A percentile compares a stretch with the other conserved stretches of the same genome.
These are phyloP conservation scores for Oegoconia quadripuncta DNA, from an alignment of 2,888 invertebrate species.

Conservation along the genomic window DNA sequence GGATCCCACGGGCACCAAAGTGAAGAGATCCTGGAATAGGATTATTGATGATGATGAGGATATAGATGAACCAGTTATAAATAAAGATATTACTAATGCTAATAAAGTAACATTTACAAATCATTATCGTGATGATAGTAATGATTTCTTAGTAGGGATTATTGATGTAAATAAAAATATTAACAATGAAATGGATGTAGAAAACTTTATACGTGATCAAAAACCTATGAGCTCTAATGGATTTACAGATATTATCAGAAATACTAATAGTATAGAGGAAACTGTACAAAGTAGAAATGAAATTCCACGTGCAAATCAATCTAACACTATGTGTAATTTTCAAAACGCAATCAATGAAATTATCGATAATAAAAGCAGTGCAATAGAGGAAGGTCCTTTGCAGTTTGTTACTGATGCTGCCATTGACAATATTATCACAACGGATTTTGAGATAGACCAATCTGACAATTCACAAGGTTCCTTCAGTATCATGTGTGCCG, in stretches of 20 bases:
- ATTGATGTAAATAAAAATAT: not conserved
- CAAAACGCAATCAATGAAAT: constrained; percentile 14
- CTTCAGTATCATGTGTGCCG: not conserved
- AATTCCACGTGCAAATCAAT: not conserved
- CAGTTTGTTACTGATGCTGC: not conserved
- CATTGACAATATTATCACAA: not conserved
- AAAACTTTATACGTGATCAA: constrained; percentile 29
- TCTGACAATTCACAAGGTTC: not conserved
- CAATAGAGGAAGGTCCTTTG: not conserved
- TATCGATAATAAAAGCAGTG: constrained; percentile 10
- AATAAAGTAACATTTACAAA: not conserved
- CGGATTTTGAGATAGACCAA: not conserved
- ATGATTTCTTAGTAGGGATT: not conserved
- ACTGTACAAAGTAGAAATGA: too few species aligned
- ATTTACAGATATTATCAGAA: constrained; percentile 11
- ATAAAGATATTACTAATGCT: constrained; percentile 4
- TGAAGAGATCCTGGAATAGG: constrained; percentile 61
- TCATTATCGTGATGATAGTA: not conserved
- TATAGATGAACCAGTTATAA: not conserved
- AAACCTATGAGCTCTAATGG: constrained; percentile 22
- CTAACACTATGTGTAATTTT: constrained; percentile 8
- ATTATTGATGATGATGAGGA: constrained; percentile 1
- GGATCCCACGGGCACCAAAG: constrained; percentile 61
- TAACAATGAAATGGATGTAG: constrained; percentile 23
- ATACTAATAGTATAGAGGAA: too few species aligned